Percentiles rank a stretch among this genome's conserved stretches.
Conservation (phyloP, 2,113 vertebrate genomes). For the Oplegnathus fasciatus region DNA sequence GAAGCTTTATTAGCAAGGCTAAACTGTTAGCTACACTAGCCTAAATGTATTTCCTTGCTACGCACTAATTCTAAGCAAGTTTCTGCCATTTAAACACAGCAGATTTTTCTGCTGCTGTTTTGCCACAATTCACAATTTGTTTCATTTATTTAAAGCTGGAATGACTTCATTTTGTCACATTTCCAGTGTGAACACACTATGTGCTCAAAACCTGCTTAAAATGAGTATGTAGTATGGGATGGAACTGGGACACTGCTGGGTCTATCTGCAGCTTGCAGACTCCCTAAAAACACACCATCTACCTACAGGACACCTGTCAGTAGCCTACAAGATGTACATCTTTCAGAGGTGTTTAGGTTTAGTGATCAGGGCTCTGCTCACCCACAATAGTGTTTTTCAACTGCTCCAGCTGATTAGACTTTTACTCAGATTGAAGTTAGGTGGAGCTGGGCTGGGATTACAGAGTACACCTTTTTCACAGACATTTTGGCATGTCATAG, state of each 20-base stretch:
- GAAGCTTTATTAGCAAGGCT: background rate
- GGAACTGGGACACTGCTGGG: background rate
- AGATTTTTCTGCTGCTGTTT: background rate
- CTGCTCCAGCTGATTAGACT: background rate
- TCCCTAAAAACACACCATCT: background rate
- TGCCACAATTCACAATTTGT: background rate
- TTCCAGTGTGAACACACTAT: background rate
- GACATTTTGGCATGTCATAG: background rate
- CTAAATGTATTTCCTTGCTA: background rate
- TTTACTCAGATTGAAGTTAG: background rate
- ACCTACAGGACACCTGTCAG: background rate
- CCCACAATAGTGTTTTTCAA: conserved; percentile 3
- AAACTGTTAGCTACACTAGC: background rate
- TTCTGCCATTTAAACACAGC: background rate
- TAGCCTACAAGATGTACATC: background rate
- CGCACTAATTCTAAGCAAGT: no score
- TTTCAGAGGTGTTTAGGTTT: background rate
- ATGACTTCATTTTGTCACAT: background rate
- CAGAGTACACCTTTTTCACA: background rate
- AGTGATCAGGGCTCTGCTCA: background rate
- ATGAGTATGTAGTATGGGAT: background rate
- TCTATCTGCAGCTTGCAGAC: background rate
- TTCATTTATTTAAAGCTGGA: background rate
- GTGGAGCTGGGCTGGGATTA: background rate
- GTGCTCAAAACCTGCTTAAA: background rate